Conservation (phyloP, 2,113 vertebrate genomes). For the Nothoprocta pentlandii region DNA sequence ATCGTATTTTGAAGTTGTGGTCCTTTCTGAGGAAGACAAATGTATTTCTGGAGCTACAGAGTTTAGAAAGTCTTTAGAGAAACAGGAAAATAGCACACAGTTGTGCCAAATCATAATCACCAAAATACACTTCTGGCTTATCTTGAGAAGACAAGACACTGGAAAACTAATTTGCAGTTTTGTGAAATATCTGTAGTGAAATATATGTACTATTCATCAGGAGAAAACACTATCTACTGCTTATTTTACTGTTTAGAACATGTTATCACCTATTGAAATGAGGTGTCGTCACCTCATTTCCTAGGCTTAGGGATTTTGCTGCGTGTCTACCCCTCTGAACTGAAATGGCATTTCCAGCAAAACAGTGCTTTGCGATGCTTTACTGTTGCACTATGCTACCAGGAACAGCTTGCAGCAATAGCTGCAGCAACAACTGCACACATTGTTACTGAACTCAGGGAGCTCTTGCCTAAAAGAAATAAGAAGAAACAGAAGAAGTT, state of each 20-base stretch:
- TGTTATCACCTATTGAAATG: too few species aligned
- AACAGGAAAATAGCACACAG: neutral
- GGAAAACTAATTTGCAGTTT: neutral
- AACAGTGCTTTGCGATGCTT: neutral
- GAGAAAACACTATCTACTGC: neutral
- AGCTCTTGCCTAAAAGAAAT: neutral
- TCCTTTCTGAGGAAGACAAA: neutral
- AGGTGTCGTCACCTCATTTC: neutral
- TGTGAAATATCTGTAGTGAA: neutral
- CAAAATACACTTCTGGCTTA: neutral
- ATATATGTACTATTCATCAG: neutral
- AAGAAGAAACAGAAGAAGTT: neutral
- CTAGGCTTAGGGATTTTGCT: neutral
- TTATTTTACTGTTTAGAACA: neutral
- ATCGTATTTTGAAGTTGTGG: neutral
- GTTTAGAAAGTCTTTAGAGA: neutral
- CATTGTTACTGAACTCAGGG: neutral
- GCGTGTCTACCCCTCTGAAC: neutral
- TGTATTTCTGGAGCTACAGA: neutral
- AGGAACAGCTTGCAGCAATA: neutral
- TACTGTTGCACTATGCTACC: neutral
- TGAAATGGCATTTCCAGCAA: neutral
- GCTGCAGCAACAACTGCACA: neutral
- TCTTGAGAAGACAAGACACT: neutral
- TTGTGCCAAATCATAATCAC: neutral